Percentiles rank a stretch among this genome's conserved stretches.
These are phyloP conservation scores for Bemisia tabaci DNA, from an alignment of 1,140 invertebrate species.

Conservation along the genomic window DNA sequence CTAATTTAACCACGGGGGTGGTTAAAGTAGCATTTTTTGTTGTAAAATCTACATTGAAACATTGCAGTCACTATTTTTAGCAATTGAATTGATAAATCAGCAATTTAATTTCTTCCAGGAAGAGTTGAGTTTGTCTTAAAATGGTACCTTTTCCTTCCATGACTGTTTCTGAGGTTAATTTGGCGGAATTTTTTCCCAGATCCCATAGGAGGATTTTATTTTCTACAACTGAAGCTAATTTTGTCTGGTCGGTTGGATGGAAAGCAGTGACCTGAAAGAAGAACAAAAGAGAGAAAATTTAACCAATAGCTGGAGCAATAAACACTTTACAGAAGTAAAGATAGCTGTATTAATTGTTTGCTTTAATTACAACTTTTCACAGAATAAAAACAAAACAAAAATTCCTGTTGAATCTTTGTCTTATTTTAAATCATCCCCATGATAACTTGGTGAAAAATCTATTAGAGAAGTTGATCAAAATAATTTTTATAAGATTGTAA, in stretches of 20 bases:
- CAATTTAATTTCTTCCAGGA: too few species aligned
- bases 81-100: too few species aligned
- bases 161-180: conserved; percentile 23
- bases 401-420: too few species aligned
- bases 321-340: neutral
- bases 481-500: conserved; percentile 4
- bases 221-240: conserved; percentile 58
- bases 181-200: conserved; percentile 30
- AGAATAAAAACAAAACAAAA: neutral
- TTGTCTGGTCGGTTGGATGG: conserved; percentile 64
- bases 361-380: conserved; percentile 3
- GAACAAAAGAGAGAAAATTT: too few species aligned
- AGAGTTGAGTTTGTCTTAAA: too few species aligned
- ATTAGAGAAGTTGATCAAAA: too few species aligned
- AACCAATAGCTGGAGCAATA: conserved; percentile 2
- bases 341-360: neutral
- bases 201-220: conserved; percentile 53
- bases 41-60: too few species aligned
- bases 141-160: conserved; percentile 49
- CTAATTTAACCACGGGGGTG: too few species aligned
- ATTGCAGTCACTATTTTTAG: too few species aligned
- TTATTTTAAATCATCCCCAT: too few species aligned
- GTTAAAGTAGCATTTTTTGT: too few species aligned
- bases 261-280: conserved; percentile 29
- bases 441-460: too few species aligned